Percentiles rank a stretch among this genome's conserved stretches.
Evolutionary conservation across 2,888 invertebrate genomes (phyloP).

Genomic region (Opisthograptis luteolata): DNA sequence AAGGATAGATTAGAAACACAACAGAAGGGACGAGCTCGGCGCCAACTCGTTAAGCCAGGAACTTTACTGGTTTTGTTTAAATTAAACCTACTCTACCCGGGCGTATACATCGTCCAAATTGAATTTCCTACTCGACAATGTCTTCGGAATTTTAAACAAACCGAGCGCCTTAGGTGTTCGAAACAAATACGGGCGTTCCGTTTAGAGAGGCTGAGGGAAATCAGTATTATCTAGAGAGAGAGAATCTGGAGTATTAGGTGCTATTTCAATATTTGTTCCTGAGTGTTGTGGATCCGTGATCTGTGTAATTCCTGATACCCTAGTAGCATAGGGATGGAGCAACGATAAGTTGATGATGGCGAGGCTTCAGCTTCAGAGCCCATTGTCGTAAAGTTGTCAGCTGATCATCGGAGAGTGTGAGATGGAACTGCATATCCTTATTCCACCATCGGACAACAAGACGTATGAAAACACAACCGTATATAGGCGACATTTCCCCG

Average conservation of each 20-base stretch:
- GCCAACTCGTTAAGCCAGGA: slow-evolving; percentile 55
- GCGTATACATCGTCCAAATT: slow-evolving; percentile 47
- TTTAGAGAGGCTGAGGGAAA: neutral
- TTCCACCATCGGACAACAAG: no score
- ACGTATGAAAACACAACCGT: no score
- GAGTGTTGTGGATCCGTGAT: no score
- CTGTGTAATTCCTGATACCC: no score
- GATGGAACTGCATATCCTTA: no score
- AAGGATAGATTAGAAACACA: slow-evolving; percentile 49
- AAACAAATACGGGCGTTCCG: slow-evolving; percentile 35
- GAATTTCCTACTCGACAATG: slow-evolving; percentile 48
- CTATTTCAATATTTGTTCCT: no score
- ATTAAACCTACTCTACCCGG: slow-evolving; percentile 49
- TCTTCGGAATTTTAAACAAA: slow-evolving; percentile 43
- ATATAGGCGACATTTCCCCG: no score
- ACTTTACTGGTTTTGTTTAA: slow-evolving; percentile 62
- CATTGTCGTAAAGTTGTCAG: no score
- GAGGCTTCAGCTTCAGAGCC: no score
- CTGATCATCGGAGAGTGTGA: no score
- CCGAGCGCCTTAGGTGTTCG: slow-evolving; percentile 37
- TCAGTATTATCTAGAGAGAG: slow-evolving; percentile 11
- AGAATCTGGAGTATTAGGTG: neutral
- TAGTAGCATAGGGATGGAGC: no score
- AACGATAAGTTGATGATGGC: no score
- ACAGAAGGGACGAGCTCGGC: slow-evolving; percentile 42